These are phyloP conservation scores for Choloepus hoffmanni DNA, from an alignment of 2,113 vertebrate species.

Conservation along the genomic window DNA sequence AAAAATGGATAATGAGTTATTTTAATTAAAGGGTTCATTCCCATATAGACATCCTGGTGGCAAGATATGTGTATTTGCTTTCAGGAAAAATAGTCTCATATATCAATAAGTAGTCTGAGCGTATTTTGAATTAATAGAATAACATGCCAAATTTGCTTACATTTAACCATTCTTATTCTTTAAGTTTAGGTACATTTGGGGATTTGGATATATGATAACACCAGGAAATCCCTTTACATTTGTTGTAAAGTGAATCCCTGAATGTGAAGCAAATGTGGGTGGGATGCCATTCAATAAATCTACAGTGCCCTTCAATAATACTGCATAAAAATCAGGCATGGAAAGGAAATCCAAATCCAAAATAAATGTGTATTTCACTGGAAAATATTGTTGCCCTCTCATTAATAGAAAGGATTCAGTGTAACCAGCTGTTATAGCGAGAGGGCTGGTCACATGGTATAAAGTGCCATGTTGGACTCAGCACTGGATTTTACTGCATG, in stretches of 20 bases:
- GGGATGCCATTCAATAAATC: background rate
- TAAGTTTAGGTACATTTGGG: background rate
- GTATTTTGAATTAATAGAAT: background rate
- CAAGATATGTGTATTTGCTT: background rate
- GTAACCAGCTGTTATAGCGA: background rate
- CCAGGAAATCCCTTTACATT: background rate
- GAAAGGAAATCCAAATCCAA: background rate
- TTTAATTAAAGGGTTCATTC: background rate
- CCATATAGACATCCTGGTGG: background rate
- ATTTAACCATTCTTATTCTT: background rate
- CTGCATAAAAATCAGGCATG: background rate
- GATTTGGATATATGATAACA: background rate
- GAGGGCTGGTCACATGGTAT: background rate
- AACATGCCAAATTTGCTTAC: background rate
- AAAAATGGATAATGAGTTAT: background rate
- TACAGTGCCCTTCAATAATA: background rate
- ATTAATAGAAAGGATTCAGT: background rate
- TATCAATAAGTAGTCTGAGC: background rate
- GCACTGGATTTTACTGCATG: background rate
- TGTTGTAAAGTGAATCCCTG: background rate
- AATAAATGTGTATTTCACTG: background rate
- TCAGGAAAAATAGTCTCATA: background rate
- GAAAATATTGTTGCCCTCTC: background rate
- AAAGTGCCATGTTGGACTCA: no score
- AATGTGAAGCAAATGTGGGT: background rate